These are phyloP conservation scores for Aspidoscelis tigris DNA, from an alignment of 2,113 vertebrate species.

Conservation along the genomic window DNA sequence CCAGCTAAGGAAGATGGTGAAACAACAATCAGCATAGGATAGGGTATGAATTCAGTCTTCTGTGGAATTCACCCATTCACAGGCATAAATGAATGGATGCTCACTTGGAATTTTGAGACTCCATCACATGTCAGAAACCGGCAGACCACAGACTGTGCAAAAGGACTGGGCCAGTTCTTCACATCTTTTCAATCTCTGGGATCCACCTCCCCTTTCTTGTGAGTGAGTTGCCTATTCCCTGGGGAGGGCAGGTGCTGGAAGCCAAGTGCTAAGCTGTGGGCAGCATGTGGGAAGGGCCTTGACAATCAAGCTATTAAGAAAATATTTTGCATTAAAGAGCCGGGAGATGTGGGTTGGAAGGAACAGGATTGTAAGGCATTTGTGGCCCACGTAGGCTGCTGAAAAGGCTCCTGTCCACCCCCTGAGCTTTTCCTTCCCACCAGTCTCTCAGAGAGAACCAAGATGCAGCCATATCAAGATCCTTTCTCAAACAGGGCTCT, in stretches of 20 bases:
- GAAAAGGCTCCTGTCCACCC: conserved; percentile 4
- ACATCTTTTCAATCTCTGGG: not conserved
- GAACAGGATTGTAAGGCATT: conserved; percentile 31
- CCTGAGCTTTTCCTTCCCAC: conserved; percentile 4
- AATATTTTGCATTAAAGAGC: conserved; percentile 34
- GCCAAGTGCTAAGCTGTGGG: conserved; percentile 21
- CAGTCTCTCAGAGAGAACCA: conserved; percentile 4
- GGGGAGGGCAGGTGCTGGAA: conserved; percentile 15
- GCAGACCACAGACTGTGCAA: not conserved
- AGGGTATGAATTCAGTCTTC: not conserved
- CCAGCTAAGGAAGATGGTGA: too few relatives aligned
- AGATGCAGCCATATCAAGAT: not conserved
- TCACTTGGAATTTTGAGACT: not conserved
- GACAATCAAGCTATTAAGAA: conserved; percentile 31
- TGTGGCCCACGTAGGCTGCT: conserved; percentile 15
- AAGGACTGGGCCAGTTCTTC: not conserved
- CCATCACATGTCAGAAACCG: not conserved
- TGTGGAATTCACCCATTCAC: not conserved
- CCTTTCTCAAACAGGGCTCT: not conserved
- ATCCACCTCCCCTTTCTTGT: not conserved
- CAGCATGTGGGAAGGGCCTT: conserved; percentile 23
- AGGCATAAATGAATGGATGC: not conserved
- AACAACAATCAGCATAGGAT: too few relatives aligned
- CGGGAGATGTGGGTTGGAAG: conserved; percentile 17
- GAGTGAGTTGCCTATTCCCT: conserved; percentile 6